phyloP scores from a whole-genome alignment of 53 echinoderm and acorn worm genomes.

The Luidia sarsii region DNA sequence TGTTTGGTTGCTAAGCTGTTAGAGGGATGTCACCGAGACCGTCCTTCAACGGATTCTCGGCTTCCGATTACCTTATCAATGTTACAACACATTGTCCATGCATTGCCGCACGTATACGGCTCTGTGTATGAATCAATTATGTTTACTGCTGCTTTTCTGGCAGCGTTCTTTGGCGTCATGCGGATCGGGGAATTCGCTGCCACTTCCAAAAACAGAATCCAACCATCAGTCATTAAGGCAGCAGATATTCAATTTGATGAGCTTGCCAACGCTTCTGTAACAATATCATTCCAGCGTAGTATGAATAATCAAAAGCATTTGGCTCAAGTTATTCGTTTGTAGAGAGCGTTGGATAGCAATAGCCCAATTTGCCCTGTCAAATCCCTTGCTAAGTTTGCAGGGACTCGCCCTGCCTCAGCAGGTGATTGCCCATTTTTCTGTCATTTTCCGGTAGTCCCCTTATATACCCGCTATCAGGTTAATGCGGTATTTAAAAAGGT shows the following conservation, averaged over 20 bases:
- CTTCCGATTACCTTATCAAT: constrained; percentile 18
- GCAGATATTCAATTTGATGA: background rate
- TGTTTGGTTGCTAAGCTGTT: constrained; percentile 36
- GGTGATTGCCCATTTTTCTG: background rate
- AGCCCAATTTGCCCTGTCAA: background rate
- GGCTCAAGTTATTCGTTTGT: constrained; percentile 8
- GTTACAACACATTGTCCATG: background rate
- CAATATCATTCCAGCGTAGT: background rate
- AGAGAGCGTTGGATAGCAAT: background rate
- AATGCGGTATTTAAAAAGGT: constrained; percentile 13
- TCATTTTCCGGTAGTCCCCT: constrained; percentile 13
- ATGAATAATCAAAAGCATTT: constrained; percentile 17
- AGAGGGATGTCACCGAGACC: background rate
- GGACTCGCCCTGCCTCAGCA: background rate
- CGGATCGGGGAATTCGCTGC: constrained; percentile 26
- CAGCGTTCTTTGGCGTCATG: constrained; percentile 35
- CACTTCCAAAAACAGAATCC: background rate
- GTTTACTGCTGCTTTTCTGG: constrained; percentile 34
- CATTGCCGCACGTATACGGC: background rate
- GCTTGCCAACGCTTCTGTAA: background rate
- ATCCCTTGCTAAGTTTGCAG: background rate
- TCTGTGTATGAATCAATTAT: background rate
- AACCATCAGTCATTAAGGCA: background rate
- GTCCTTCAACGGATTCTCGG: background rate
- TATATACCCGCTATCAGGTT: background rate